These are phyloP conservation scores for Ostrea edulis DNA, from an alignment of 1,140 invertebrate genomes.

Conservation along the genomic window DNA sequence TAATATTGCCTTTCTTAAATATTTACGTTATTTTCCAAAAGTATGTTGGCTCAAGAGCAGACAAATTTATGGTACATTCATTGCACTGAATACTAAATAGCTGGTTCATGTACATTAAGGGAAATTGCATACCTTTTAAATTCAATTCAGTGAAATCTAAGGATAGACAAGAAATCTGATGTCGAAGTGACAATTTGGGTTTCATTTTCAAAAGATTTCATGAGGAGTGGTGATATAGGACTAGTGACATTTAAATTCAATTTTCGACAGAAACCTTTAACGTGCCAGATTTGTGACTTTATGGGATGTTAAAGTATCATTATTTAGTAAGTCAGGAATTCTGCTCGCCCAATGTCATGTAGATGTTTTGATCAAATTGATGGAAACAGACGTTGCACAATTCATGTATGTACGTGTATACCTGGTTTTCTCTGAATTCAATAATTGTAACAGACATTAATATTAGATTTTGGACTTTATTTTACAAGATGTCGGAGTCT, in stretches of 20 bases:
- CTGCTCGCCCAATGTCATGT: neutral
- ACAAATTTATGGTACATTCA: neutral
- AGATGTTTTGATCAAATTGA: neutral
- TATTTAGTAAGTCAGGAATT: neutral
- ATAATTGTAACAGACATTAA: no score
- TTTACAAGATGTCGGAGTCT: constrained; percentile 40
- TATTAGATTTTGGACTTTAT: neutral
- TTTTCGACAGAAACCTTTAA: neutral
- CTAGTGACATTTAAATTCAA: constrained; percentile 6
- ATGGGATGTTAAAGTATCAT: neutral
- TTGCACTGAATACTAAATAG: constrained; percentile 22
- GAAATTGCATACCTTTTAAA: neutral
- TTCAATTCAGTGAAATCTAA: constrained; percentile 16
- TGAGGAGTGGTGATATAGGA: neutral
- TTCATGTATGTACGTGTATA: neutral
- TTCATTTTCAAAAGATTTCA: constrained; percentile 29
- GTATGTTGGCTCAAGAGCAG: neutral
- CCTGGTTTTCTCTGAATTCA: no score
- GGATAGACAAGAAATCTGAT: constrained; percentile 32
- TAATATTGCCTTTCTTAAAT: neutral
- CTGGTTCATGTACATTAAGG: constrained; percentile 10
- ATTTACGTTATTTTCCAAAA: constrained; percentile 11
- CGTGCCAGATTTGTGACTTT: neutral
- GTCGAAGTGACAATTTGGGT: constrained; percentile 22
- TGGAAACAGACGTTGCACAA: neutral